A percentile compares a stretch with the other conserved stretches of the same genome.
phyloP scores from a whole-genome alignment of 1,140 invertebrate species.

The Sycophaga agraensis region DNA sequence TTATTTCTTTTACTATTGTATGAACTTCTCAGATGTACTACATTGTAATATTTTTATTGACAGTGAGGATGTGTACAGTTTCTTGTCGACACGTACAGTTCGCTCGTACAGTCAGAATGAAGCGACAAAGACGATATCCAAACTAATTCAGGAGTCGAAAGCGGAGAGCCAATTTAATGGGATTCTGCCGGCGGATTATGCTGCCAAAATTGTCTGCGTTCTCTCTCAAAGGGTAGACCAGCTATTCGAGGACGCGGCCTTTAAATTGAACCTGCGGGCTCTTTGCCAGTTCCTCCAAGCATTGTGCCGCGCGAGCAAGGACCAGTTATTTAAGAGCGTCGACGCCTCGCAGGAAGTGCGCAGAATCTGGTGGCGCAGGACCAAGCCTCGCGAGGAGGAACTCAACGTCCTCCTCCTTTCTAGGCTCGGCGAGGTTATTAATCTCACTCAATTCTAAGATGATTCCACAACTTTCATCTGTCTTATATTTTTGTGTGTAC shows the following conservation, averaged over 20 bases:
- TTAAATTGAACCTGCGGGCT: conserved; percentile 81
- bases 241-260: conserved; percentile 81
- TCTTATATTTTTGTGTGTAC: no score
- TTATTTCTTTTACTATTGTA: not conserved
- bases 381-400: conserved; percentile 56
- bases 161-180: conserved; percentile 66
- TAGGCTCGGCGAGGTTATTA: conserved; percentile 79
- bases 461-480: no score
- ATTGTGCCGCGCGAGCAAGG: conserved; percentile 78
- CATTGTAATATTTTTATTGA: not conserved
- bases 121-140: conserved; percentile 63
- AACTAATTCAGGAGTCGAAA: conserved; percentile 68
- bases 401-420: conserved; percentile 69
- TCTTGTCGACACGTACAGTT: conserved; percentile 74
- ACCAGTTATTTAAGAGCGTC: conserved; percentile 67
- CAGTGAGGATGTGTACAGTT: conserved; percentile 81
- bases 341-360: conserved; percentile 50
- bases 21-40: not conserved
- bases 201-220: conserved; percentile 83
- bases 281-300: conserved; percentile 79
- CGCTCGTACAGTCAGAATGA: conserved; percentile 64
- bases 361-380: conserved; percentile 61
- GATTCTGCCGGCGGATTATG: conserved; percentile 76
- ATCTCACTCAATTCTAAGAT: no score
- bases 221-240: conserved; percentile 84